These are phyloP conservation scores for Passer domesticus DNA, from an alignment of 2,113 vertebrate species.

Conservation along the genomic window DNA sequence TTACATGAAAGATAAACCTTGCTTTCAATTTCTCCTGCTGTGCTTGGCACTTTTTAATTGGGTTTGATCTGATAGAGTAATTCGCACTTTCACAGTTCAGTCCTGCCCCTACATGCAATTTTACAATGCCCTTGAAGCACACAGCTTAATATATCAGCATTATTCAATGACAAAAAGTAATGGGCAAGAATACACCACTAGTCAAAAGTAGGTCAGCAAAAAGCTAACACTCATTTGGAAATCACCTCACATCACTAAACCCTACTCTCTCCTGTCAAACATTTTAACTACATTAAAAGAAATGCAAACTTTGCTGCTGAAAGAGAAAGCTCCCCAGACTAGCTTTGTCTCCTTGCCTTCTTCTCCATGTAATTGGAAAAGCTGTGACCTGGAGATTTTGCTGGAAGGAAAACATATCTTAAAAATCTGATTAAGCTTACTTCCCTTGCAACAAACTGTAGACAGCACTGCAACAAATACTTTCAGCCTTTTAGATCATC, in stretches of 20 bases:
- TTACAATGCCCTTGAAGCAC: constrained; percentile 62
- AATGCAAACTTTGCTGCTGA: constrained; percentile 19
- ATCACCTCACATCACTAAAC: constrained; percentile 21
- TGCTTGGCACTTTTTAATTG: constrained; percentile 69
- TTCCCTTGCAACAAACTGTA: background rate
- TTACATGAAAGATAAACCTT: constrained; percentile 61
- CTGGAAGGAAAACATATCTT: constrained; percentile 34
- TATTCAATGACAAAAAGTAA: constrained; percentile 63
- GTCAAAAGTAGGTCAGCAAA: constrained; percentile 58
- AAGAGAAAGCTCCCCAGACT: constrained; percentile 25
- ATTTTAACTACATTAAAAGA: constrained; percentile 35
- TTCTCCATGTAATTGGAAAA: background rate
- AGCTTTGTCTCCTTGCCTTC: background rate
- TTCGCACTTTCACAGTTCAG: constrained; percentile 60
- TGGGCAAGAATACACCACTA: constrained; percentile 9
- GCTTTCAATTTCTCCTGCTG: constrained; percentile 63
- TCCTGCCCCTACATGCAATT: constrained; percentile 54
- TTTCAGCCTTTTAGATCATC: background rate
- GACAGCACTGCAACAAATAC: background rate
- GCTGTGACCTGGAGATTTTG: constrained; percentile 8
- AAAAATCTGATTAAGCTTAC: background rate
- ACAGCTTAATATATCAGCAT: constrained; percentile 58
- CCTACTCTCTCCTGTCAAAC: background rate
- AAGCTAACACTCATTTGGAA: constrained; percentile 25
- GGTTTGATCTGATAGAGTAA: constrained; percentile 66